Evolutionary conservation across 2,113 vertebrate genomes (phyloP), one percentile per base, ranked within the genome.

Genomic region (Pyrgilauda ruficollis): DNA sequence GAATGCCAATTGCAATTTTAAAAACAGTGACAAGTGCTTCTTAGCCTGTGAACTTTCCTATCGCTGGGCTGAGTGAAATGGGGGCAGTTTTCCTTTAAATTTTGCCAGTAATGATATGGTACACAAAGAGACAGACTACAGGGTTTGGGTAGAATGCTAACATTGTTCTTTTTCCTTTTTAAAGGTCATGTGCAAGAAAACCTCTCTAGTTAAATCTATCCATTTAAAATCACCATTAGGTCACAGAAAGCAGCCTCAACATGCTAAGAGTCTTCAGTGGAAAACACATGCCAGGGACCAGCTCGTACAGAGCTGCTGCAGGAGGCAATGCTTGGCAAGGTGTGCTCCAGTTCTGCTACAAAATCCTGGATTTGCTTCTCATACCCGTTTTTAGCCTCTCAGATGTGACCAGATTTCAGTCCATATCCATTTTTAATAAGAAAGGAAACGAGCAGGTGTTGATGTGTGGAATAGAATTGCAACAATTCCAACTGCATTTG

Each of bases 391-490:
- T 94, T 95, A 95, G 93, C 92, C 79, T 96, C 97, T 96, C 93
- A 95, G 92, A 94, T 50, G 44, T 6, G 8, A 95, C 83, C 75
- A 85, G 83, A 92, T 95, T 96, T 97, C 89, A 18, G 41, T 88
- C 86, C 75, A 53, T 95, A 96, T 95, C 93, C 91, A 53, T 96
- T 97, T 97, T 98, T 98, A 98, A 97, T 97, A 87, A 77, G 96
- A 96, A 96, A 96, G 84, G 88, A 97, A 97, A 96, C 86, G 94
- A 97, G 96, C 96, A 97, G 90, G 97, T 98, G 97, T 93, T 97
- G 97, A 97, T 96, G 77, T 84, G 96, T 89, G 90, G 93, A 90
- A 96, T 43, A 70, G 90, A 95, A 97, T 90, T 76, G 94, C 91
- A 96, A 95, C 93, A 95, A 92, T 94, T 97, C 96, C 82, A 84